Evolutionary conservation across 2,797 vertebrate species (phyloP).

Genomic region (Rhadinocentrus ornatus): DNA sequence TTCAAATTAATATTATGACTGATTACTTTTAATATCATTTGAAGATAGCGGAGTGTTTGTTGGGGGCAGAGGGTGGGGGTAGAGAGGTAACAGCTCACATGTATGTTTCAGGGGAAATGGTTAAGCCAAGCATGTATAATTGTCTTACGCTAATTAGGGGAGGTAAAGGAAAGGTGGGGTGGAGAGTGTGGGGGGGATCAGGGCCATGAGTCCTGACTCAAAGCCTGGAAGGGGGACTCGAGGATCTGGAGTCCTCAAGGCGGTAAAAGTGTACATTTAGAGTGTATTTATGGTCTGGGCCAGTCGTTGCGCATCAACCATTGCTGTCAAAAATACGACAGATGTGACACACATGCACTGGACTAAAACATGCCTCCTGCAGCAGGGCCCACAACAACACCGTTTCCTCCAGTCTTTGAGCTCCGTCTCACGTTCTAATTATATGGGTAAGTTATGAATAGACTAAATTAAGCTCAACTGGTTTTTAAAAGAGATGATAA

Average conservation of each 20-base stretch:
- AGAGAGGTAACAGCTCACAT: slow-evolving; percentile 69
- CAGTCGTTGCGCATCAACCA: slow-evolving; percentile 71
- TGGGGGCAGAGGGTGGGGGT: slow-evolving; percentile 35
- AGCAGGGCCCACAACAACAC: slow-evolving; percentile 16
- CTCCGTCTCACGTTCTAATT: slow-evolving; percentile 28
- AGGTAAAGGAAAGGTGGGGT: slow-evolving; percentile 14
- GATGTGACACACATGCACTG: slow-evolving; percentile 65
- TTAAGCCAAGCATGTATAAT: slow-evolving; percentile 88
- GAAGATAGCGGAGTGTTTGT: slow-evolving; percentile 53
- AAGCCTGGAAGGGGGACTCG: slow-evolving; percentile 44
- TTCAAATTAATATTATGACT: slow-evolving; percentile 48
- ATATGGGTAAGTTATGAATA: slow-evolving; percentile 42
- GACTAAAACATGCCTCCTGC: slow-evolving; percentile 23
- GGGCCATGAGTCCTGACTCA: slow-evolving; percentile 65
- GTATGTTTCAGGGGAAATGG: slow-evolving; percentile 82
- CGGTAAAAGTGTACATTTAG: slow-evolving; percentile 53
- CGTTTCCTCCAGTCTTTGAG: slow-evolving; percentile 17
- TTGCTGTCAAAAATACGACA: slow-evolving; percentile 66
- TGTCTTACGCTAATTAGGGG: slow-evolving; percentile 86
- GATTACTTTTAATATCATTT: slow-evolving; percentile 73
- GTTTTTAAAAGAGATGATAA: slow-evolving; percentile 33
- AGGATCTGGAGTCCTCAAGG: slow-evolving; percentile 65
- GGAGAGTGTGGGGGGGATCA: slow-evolving; percentile 39
- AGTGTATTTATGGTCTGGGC: slow-evolving; percentile 48
- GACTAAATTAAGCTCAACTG: slow-evolving; percentile 8